Evolutionary conservation across 2,113 vertebrate genomes (phyloP), one percentile per base, ranked within the genome.

Genomic region (Scatophagus argus): DNA sequence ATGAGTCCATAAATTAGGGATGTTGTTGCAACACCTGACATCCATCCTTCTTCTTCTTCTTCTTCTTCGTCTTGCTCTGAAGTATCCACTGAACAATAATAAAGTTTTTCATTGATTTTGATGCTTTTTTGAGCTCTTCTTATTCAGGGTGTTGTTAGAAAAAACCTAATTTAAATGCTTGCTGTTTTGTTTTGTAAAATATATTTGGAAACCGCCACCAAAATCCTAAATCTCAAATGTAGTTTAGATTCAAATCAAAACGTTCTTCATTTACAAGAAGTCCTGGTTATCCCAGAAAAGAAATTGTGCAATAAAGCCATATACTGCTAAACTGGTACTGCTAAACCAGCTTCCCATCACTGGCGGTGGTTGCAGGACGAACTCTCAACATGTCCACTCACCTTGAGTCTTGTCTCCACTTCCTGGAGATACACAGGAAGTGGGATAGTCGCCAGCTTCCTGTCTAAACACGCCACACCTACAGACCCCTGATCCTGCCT

Each of bases 381-480:
- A 19, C 8, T 31, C 43, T 81, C 21, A 8, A 12, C 62, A 49
- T 73, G 27, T 55, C 43, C 55, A 34, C 68, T 80, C 41, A 76
- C 74, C 68, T 77, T 64, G 25, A 25, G 41, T 11, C 36, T 63
- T 74, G 68, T 75, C 51, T 76, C 29, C 60, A 70, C 82, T 80
- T 89, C 77, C 77, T 76, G 79, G 78, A 68, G 47, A 86, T 52
- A 32, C 12, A 66, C 81, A 83, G 85, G 89, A 89, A 83, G 55
- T 77, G 55, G 70, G 68, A 74, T 10, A 39, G 47, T 23, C 11
- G 64, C 75, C 83, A 64, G 34, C 76, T 84, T 90, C 90, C 86
- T 84, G 82, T 89, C 52, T 5, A 14, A 72, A 31, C 76, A 49
- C 19, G 0, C 85, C 75, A 67, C 71, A 76, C 86, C 84, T 75